Conservation (phyloP, 1,140 invertebrate genomes). For the Drosophila sturtevanti region DNA sequence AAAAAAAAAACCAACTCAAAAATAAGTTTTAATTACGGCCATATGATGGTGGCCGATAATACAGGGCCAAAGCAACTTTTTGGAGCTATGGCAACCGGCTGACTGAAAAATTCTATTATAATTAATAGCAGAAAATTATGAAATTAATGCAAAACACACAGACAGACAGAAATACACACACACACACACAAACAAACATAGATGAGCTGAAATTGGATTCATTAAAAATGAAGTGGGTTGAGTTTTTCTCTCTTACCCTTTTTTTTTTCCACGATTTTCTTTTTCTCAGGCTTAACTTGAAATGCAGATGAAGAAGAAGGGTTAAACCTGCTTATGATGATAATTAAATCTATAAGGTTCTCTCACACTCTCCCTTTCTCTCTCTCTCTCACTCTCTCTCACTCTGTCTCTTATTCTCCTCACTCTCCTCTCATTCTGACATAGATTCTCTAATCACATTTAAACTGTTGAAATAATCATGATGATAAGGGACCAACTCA, state of each 20-base stretch:
- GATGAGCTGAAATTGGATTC: conserved; percentile 68
- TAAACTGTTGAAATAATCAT: conserved; percentile 6
- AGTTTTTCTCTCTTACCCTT: neutral
- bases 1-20: conserved; percentile 44
- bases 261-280: conserved; percentile 6
- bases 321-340: conserved; percentile 3
- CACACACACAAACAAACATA: conserved; percentile 37
- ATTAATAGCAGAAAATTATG: conserved; percentile 80
- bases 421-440: neutral
- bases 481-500: conserved; percentile 1
- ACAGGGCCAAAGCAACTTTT: conserved; percentile 51
- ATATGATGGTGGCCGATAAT: conserved; percentile 80
- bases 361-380: neutral
- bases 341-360: conserved; percentile 6
- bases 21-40: conserved; percentile 81
- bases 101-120: conserved; percentile 81
- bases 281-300: conserved; percentile 15
- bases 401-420: conserved; percentile 17
- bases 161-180: conserved; percentile 40
- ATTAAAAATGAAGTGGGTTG: conserved; percentile 79
- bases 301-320: neutral
- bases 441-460: conserved; percentile 6
- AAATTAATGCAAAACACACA: conserved; percentile 74
- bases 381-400: too few relatives aligned
- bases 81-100: conserved; percentile 71